Base-by-base conservation (phyloP, 2,888 invertebrate species). In the Microctonus hyperodae region DNA sequence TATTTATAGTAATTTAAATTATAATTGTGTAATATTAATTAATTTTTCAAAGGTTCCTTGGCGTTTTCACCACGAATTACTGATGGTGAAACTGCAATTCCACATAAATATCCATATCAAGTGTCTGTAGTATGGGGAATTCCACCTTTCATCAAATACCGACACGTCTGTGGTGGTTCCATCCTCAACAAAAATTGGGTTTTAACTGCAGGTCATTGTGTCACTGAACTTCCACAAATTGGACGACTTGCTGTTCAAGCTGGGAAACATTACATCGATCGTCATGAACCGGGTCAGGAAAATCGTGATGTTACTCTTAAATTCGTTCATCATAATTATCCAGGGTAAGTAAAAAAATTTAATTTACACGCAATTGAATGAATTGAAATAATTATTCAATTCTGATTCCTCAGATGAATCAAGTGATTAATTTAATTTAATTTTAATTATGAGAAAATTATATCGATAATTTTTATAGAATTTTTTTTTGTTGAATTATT, bases 231-330 rank as follows among this genome's bases (percentile, higher is more conserved):
- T 10, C 81, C 85, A 69, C 73, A 74, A 35, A 37, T 74, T 13
- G 82, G 85, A 60, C 69, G 61, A 1, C 64, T 75, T 23, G 72
- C 67, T 76, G 87, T 86, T 0, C 80, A 86, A 0, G 88, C 87
- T 0, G 88, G 88, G n/a, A 88, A 86, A 0, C 87, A 88, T 75
- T 84, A 86, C 61, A 81, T 88, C 0, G 59, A 64, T 40, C 13
- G 25, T 25, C 31, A n/a, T 2, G 80, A 82, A 35, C 10, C 25
- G 6, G 80, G 78, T 0, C 86, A 88, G 75, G 79, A 82, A 64
- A 51, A 69, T 9, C 62, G 75, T 33, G 22, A 58, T 1, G 76
- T 86, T 10, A 75, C 74, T 5, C 79, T 74, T 16, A 75, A 79
- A 22, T 73, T 77, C 23, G 74, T 83, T 1, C 86, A 87, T 69